Evolutionary conservation across 2,113 vertebrate genomes (phyloP).

Genomic region (Coptodon rendalli): DNA sequence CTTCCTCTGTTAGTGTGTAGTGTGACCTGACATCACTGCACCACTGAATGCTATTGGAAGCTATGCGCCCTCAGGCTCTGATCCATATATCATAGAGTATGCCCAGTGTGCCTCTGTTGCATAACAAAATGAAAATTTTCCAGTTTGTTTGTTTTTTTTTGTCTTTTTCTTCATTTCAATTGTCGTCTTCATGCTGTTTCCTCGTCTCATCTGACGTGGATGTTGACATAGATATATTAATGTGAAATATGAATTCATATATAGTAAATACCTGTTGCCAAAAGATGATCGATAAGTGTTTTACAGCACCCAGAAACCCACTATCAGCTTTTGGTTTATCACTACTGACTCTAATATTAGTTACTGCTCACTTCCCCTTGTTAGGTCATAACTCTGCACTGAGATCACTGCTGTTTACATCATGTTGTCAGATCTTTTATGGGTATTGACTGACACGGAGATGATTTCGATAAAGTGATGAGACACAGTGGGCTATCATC

Average conservation of each 20-base stretch:
- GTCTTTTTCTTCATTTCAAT: not conserved
- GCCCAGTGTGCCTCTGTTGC: slow-evolving; percentile 2
- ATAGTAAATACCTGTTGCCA: not conserved
- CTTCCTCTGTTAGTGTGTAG: not conserved
- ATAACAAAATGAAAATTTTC: slow-evolving; percentile 32
- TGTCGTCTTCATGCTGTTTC: not conserved
- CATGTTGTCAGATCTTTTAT: not conserved
- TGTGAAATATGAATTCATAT: not conserved
- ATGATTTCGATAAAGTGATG: not conserved
- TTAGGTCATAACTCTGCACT: not conserved
- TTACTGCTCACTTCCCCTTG: not conserved
- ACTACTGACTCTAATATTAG: not conserved
- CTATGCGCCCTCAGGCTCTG: slow-evolving; percentile 26
- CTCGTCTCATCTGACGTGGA: not conserved
- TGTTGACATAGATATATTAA: not conserved
- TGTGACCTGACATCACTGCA: not conserved
- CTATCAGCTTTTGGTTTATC: not conserved
- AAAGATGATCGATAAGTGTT: not conserved
- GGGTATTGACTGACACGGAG: not conserved
- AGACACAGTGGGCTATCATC: not conserved
- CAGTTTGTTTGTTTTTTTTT: not conserved
- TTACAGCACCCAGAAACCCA: not conserved
- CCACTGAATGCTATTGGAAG: slow-evolving; percentile 34
- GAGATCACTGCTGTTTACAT: not conserved
- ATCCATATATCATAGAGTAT: slow-evolving; percentile 31